Evolutionary conservation across 2,888 invertebrate genomes (phyloP), one percentile per base, ranked within the genome.

Genomic region (Callyntrura guangdongensis): DNA sequence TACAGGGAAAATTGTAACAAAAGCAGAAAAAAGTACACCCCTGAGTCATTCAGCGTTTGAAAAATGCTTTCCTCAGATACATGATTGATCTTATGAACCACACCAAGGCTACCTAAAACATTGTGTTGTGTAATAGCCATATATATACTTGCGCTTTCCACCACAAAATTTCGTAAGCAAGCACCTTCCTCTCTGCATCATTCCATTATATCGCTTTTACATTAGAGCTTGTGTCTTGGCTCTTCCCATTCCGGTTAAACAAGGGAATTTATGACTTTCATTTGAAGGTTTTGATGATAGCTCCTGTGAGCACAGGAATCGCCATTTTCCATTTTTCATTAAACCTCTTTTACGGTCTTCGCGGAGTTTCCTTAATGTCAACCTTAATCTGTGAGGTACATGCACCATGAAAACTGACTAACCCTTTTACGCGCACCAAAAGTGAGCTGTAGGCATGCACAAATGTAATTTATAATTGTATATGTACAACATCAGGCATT

Each of bases 311-410:
- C 17, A 36, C 8, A 49, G 49, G 49, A 77, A 77, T 77, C n/a
- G 53, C 77, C 49, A 49, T 53, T 77, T 77, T 53, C 77, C 77
- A 77, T 77, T 77, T 77, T 77, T 77, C 77, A 77, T 77, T 77
- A 77, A 49, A 77, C 14, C 20, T 53, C 36, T 77, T 77, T 77
- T 77, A 77, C 77, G 49, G 36, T 53, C 14, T 47, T 49, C 20
- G 22, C 22, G 17, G 74, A 53, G 77, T 25, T 77, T 49, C 77
- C 25, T 53, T 77, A 77, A 49, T 77, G 77, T 49, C 77, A 77
- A 77, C 14, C 25, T 25, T 53, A 77, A 77, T 77, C 77, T 77
- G 49, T 25, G 22, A 49, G 53, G 25, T 77, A 77, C 25, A 49
- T 0, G 25, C 6, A 36, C 36, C 6, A 36, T 36, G 6, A 36